Base-by-base conservation (phyloP, 1,140 invertebrate genomes). In the Hormaphis cornu region DNA sequence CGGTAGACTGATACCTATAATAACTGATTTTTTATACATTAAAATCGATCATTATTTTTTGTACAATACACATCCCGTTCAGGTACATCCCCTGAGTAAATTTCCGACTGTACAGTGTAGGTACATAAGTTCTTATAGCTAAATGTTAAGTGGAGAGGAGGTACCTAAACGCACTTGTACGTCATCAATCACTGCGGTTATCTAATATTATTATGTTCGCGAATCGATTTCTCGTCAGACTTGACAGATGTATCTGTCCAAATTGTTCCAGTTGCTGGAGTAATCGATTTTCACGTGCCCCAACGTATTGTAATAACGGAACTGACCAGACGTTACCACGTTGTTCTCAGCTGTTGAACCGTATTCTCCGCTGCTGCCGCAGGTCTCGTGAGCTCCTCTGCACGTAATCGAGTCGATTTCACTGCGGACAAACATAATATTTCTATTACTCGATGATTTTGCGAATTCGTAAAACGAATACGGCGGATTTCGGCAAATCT, bases 241-340 rank as follows among this genome's bases (percentile, higher is more conserved):
- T 24, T 72, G 66, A 28, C 69, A 73, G 26, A 86, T 86, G 73
- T 85, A 83, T 73, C 83, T 80, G 72, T 86, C 83, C 24, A 86
- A 76, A 3, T 83, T 85, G 74, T 86, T 85, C 86, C 87, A 88
- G 75, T 85, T 88, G 74, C 81, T 84, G 2, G 85, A 86, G 74
- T 89, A 88, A 77, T 89, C 87, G 70, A 89, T 88, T 77, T 86
- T 85, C 16, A 88, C 78, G 73, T 88, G 85, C 26, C 87, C 87
- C 71, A 87, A 86, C 26, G 82, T 82, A 42, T 83, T 87, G 14
- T 66, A 46, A n/a, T n/a, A 58, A 10, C 87, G 76, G 33, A 66
- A 48, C n/a, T 48, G 61, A 35, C 61, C 40, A 35, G 54, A n/a
- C 5, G 6, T 48, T 22, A 46, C 16, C 14, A 66, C 12, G 14